A percentile compares a stretch with the other conserved stretches of the same genome.
Evolutionary conservation across 2,797 vertebrate genomes (phyloP).

Genomic region (Manis pentadactyla): DNA sequence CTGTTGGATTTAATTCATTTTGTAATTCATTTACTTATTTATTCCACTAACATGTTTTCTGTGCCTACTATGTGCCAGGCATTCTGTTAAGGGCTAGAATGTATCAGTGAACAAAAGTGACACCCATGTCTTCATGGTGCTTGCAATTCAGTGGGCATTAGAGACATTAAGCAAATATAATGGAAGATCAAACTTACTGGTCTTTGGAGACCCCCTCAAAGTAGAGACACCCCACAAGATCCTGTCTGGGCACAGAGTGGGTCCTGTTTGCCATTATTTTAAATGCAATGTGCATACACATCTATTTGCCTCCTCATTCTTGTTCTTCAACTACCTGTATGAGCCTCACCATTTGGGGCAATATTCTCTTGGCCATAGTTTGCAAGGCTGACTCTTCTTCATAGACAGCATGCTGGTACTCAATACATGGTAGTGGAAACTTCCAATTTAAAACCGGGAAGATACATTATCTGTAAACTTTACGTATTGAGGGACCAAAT

Average conservation of each 20-base stretch:
- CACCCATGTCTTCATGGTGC: neutral
- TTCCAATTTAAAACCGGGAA: neutral
- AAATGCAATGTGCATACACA: neutral
- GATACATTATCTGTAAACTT: constrained; percentile 1
- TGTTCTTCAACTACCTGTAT: neutral
- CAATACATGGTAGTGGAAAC: neutral
- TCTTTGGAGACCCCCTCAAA: neutral
- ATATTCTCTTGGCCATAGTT: neutral
- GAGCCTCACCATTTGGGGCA: neutral
- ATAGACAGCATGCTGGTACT: neutral
- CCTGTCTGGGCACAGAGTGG: neutral
- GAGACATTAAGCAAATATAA: neutral
- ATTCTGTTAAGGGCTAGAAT: neutral
- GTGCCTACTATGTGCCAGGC: neutral
- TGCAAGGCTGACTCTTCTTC: neutral
- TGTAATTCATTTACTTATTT: neutral
- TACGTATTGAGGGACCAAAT: neutral
- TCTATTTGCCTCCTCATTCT: neutral
- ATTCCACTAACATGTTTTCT: neutral
- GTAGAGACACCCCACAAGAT: neutral
- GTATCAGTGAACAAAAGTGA: neutral
- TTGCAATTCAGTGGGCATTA: neutral
- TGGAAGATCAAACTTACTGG: neutral
- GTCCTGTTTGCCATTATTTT: neutral
- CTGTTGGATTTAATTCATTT: neutral